Evolutionary conservation across 2,113 vertebrate genomes (phyloP).

Genomic region (Pycnonotus jocosus): DNA sequence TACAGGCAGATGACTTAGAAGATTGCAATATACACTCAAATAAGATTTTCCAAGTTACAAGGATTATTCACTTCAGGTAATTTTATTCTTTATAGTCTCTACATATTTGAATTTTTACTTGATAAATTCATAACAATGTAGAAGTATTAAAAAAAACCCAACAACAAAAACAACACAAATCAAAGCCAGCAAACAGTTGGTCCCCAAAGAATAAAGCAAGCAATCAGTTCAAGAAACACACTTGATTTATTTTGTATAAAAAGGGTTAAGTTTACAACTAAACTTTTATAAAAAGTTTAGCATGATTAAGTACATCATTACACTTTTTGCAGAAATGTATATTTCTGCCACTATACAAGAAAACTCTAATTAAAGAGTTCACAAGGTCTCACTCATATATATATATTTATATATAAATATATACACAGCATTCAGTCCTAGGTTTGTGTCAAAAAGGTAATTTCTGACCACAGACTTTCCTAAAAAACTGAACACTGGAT

Average conservation of each 20-base stretch:
- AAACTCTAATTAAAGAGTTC: conserved; percentile 91
- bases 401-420: conserved; percentile 85
- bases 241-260: conserved; percentile 99
- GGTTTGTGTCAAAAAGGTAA: conserved; percentile 82
- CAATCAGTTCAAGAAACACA: conserved; percentile 84
- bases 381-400: conserved; percentile 83
- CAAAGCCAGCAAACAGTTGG: conserved; percentile 55
- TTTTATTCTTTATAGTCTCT: conserved; percentile 73
- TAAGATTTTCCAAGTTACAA: conserved; percentile 39
- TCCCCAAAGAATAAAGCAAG: conserved; percentile 73
- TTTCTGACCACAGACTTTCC: conserved; percentile 84
- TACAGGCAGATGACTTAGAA: background rate
- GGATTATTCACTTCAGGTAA: conserved; percentile 44
- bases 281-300: conserved; percentile 99
- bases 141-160: background rate
- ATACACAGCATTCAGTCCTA: conserved; percentile 90
- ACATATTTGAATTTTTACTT: conserved; percentile 57
- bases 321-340: conserved; percentile 90
- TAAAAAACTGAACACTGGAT: conserved; percentile 89
- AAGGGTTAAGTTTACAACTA: conserved; percentile 98
- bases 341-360: conserved; percentile 98
- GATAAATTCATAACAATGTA: conserved; percentile 11
- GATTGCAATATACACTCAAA: background rate
- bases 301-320: conserved; percentile 98
- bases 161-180: conserved; percentile 32